phyloP scores from a whole-genome alignment of 2,113 vertebrate genomes.

The Hydrolagus affinis region DNA sequence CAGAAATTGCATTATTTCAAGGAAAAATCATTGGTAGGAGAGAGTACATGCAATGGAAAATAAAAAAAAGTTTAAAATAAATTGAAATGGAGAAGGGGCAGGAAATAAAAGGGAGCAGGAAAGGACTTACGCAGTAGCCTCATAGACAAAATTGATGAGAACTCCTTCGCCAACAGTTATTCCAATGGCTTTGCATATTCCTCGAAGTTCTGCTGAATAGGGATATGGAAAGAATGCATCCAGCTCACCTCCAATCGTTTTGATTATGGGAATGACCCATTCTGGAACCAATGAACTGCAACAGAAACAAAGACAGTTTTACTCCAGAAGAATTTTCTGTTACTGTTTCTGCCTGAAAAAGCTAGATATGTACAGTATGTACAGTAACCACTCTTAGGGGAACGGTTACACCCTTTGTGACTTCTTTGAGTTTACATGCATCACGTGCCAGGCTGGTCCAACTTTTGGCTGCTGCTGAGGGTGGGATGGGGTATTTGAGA shows the following conservation, averaged over 20 bases:
- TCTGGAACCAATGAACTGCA: constrained; percentile 61
- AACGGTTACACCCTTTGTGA: too few relatives aligned
- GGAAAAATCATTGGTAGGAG: too few relatives aligned
- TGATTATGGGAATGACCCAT: constrained; percentile 65
- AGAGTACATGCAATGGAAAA: too few relatives aligned
- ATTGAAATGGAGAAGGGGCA: neutral
- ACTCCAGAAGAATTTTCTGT: neutral
- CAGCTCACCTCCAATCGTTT: constrained; percentile 48
- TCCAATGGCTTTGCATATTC: constrained; percentile 56
- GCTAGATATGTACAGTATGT: too few relatives aligned
- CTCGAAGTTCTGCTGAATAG: constrained; percentile 66
- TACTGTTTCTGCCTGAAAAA: neutral
- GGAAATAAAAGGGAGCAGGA: neutral
- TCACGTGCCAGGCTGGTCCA: too few relatives aligned
- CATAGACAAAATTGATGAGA: constrained; percentile 80
- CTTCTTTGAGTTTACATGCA: too few relatives aligned
- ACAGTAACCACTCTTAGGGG: too few relatives aligned
- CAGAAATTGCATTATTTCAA: too few relatives aligned
- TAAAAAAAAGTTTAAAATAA: neutral
- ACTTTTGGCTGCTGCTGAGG: too few relatives aligned
- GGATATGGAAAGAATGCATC: constrained; percentile 61
- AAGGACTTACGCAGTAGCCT: constrained; percentile 71
- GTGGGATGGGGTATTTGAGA: too few relatives aligned
- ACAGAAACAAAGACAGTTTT: constrained; percentile 33
- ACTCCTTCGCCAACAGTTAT: constrained; percentile 59